Evolutionary conservation across 2,888 invertebrate species (phyloP), one percentile per base, ranked within the genome.

Genomic region (Caenorhabditis parvicauda): DNA sequence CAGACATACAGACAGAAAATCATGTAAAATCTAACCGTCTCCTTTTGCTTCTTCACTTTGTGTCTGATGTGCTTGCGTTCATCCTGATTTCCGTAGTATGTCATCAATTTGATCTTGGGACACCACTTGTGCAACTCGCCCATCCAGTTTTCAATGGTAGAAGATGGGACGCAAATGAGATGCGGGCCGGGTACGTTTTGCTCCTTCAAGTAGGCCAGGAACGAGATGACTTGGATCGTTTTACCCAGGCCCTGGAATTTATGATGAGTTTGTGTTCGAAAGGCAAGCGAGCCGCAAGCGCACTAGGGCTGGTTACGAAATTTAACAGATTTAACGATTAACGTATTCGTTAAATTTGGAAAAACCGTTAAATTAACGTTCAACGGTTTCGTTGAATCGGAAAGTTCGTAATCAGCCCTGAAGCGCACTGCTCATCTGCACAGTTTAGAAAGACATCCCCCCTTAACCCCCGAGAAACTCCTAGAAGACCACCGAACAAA

Each of bases 101-200:
- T 75, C 46, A 76, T 50, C n/a, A 74, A 66, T 35, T 70, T 66
- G 21, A 76, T 35, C 9, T 59, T 50, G 17, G 72, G 74, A 43
- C 70, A 73, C 75, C 75, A 76, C 19, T 59, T 69, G n/a, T 54
- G 54, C 24, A 70, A 56, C 53, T 76, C 76, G 2, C 60, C 61
- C 45, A 75, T 67, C 76, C 65, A 74, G 74, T 83, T 83, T 89
- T 91, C 90, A 75, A 95, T 86, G 0, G 94, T 95, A 5, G 94
- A 94, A 29, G 94, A 90, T 1, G 95, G 95, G n/a, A 94, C 94
- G 3, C 96, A 89, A 68, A 96, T 88, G 51, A 96, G 85, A 84
- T 94, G 93, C 0, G 92, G 91, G 12, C 88, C 89, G 2, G 51
- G 38, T 17, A 65, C 63, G 14, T 55, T 87, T 0, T 87, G 87